Base-by-base conservation (phyloP, 2,888 invertebrate species). In the Brenthis hecate region DNA sequence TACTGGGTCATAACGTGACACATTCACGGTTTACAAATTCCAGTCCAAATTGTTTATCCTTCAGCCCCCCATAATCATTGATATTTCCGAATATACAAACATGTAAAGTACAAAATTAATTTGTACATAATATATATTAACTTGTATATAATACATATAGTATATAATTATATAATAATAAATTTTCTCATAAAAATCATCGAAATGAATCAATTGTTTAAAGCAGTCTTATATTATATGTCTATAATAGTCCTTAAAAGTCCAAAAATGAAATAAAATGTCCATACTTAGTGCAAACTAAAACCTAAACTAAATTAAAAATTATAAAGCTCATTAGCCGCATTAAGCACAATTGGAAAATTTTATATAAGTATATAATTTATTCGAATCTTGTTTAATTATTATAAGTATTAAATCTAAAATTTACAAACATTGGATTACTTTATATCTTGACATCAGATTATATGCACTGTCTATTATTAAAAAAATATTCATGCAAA, bases 401-500 rank as follows among this genome's bases (percentile, higher is more conserved):
- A 16, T 61, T 51, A 16, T 61, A 16, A 2, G 16, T 3, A 28
- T 32, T 60, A 50, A 11, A 32, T 36, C 56, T 56, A 56, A 6
- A 51, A 61, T 61, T 51, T 6, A 16, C 19, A 62, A 53, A 28
- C 1, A n/a, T 50, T 32, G 32, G 16, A n/a, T 50, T 28, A n/a
- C 8, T 16, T 6, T 54, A 53, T 19, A 6, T n/a, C n/a, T 36
- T 32, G 3, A 53, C 32, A 62, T 62, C 53, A 53, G 61, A 36
- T 36, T 36, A 62, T 19, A 62, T 51, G 53, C 51, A 51, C 14
- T 36, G 4, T 11, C 0, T 43, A 2, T 48, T 1, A 14, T 48
- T 2, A 13, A 16, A n/a, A 61, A 53, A 53, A 53, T 53, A 62
- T 53, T n/a, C 16, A 36, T 36, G 53, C 51, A 62, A 62, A 62